These are phyloP conservation scores for Drosophila merina DNA, from an alignment of 2,888 invertebrate species.

Conservation along the genomic window DNA sequence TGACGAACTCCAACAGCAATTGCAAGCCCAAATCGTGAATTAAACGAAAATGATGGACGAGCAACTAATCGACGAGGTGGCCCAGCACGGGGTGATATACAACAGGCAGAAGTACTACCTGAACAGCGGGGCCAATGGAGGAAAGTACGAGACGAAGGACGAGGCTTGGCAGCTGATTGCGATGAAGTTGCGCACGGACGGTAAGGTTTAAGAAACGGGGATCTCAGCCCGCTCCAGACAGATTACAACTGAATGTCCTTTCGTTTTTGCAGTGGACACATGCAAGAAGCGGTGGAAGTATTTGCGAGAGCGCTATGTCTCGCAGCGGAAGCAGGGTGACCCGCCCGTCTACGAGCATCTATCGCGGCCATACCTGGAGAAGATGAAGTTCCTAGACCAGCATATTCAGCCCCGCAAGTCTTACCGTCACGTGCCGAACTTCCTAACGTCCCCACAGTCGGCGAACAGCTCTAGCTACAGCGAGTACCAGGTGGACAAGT, in stretches of 20 bases:
- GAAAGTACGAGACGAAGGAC: slow-evolving; percentile 83
- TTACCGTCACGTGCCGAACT: slow-evolving; percentile 82
- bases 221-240: slow-evolving; percentile 7
- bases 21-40: slow-evolving; percentile 38
- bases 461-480: slow-evolving; percentile 80
- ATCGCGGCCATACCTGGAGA: slow-evolving; percentile 84
- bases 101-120: slow-evolving; percentile 84
- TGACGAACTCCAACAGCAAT: slow-evolving; percentile 37
- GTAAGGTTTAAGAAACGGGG: slow-evolving; percentile 60
- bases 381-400: slow-evolving; percentile 84
- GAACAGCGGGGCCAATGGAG: slow-evolving; percentile 74
- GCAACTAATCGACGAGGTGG: slow-evolving; percentile 83
- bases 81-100: slow-evolving; percentile 83
- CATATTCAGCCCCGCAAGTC: slow-evolving; percentile 84
- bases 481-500: slow-evolving; percentile 83
- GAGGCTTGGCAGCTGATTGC: slow-evolving; percentile 83
- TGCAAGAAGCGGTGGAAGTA: slow-evolving; percentile 84
- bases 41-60: slow-evolving; percentile 82
- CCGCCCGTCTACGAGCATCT: slow-evolving; percentile 84
- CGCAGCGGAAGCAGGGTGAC: slow-evolving; percentile 83
- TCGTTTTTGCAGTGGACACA: slow-evolving; percentile 79
- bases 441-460: slow-evolving; percentile 82
- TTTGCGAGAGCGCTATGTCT: slow-evolving; percentile 83
- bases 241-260: slow-evolving; percentile 13
- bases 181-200: slow-evolving; percentile 82